phyloP scores from a whole-genome alignment of 2,113 vertebrate species.

The Scartelaos histophorus region DNA sequence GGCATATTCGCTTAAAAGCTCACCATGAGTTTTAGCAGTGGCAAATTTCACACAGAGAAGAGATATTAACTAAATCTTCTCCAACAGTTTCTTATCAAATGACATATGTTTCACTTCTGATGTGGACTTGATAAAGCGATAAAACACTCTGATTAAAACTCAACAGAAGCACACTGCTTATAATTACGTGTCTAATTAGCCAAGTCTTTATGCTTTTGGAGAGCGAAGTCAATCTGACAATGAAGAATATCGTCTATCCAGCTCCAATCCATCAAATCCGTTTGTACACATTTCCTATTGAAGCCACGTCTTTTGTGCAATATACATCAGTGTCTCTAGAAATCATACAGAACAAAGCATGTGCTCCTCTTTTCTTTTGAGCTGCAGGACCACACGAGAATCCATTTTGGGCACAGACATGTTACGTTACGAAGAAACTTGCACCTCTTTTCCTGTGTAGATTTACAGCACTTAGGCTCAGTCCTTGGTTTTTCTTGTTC shows the following conservation, averaged over 20 bases:
- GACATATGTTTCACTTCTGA: constrained; percentile 26
- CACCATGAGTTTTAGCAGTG: constrained; percentile 3
- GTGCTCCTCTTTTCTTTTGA: neutral
- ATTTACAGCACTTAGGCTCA: neutral
- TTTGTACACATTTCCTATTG: constrained; percentile 18
- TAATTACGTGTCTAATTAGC: constrained; percentile 47
- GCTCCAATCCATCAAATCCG: constrained; percentile 14
- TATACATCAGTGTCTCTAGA: neutral
- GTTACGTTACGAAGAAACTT: neutral
- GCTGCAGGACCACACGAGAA: neutral
- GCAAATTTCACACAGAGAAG: neutral
- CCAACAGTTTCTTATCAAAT: constrained; percentile 11
- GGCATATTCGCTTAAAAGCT: neutral
- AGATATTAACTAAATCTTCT: neutral
- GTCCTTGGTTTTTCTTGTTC: neutral
- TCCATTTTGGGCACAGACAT: neutral
- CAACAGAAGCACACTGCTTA: constrained; percentile 20
- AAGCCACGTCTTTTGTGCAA: neutral
- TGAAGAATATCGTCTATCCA: constrained; percentile 19
- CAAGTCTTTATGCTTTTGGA: constrained; percentile 16
- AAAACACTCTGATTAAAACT: neutral
- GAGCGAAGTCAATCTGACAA: constrained; percentile 17
- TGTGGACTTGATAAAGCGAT: constrained; percentile 13
- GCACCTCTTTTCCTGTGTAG: neutral
- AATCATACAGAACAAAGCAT: neutral